phyloP scores from a whole-genome alignment of 2,113 vertebrate species.

The Hydrolagus affinis region DNA sequence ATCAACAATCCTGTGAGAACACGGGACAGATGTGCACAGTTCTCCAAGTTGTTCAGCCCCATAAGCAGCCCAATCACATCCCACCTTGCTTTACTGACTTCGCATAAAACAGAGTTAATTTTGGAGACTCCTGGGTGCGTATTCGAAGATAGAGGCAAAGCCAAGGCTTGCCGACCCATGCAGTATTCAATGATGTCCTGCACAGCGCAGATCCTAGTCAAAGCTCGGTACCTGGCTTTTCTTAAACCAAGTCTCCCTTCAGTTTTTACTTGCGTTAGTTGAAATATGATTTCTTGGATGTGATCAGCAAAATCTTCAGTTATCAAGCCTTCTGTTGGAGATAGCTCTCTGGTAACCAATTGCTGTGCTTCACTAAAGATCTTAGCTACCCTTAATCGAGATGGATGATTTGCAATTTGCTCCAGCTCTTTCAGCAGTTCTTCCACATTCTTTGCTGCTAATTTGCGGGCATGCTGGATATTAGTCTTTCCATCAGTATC shows the following conservation, averaged over 20 bases:
- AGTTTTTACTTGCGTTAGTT: constrained; percentile 86
- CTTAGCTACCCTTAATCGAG: constrained; percentile 71
- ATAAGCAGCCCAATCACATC: constrained; percentile 84
- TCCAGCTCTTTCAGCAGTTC: constrained; percentile 82
- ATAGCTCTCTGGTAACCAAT: constrained; percentile 70
- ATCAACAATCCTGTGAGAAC: constrained; percentile 84
- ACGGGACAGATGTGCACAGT: constrained; percentile 80
- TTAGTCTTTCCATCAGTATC: constrained; percentile 81
- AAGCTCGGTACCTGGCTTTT: constrained; percentile 79
- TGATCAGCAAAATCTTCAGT: constrained; percentile 78
- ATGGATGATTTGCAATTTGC: constrained; percentile 81
- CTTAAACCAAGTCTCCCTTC: constrained; percentile 78
- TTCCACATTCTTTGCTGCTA: constrained; percentile 79
- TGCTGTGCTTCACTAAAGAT: constrained; percentile 72
- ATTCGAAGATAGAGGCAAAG: constrained; percentile 79
- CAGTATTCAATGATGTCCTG: constrained; percentile 82
- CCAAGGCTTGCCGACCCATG: constrained; percentile 65
- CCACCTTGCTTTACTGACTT: constrained; percentile 80
- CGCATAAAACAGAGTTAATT: constrained; percentile 84
- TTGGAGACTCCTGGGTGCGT: constrained; percentile 74
- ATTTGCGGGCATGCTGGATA: constrained; percentile 77
- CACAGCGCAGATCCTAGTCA: constrained; percentile 79
- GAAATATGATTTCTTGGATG: constrained; percentile 77
- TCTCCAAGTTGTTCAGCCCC: constrained; percentile 78
- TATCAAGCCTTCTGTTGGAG: constrained; percentile 59